Percentiles rank a stretch among this genome's conserved stretches.
Evolutionary conservation across 2,797 vertebrate species (phyloP).

Genomic region (Enteromius argenteus): DNA sequence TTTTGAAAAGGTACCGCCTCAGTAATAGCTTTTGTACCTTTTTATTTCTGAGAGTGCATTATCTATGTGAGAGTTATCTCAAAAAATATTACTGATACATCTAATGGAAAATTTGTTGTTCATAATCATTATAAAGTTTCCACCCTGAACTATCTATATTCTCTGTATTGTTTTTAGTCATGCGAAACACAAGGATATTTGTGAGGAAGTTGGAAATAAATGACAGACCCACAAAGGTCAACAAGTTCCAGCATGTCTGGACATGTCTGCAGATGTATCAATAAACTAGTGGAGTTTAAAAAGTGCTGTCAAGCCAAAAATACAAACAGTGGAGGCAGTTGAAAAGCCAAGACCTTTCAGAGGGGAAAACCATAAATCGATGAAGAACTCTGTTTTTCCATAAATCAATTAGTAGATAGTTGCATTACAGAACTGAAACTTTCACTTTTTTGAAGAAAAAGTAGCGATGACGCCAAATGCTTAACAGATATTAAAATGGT

Average conservation of each 20-base stretch:
- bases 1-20: no score
- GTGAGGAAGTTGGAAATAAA: slow-evolving; percentile 17
- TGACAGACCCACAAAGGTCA: slow-evolving; percentile 2
- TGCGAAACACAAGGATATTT: slow-evolving; percentile 4
- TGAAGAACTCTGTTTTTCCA: background rate
- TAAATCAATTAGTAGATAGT: background rate
- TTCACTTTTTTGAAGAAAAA: background rate
- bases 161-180: slow-evolving; percentile 17
- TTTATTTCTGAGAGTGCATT: no score
- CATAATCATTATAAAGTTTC: background rate
- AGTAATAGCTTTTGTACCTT: no score
- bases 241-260: slow-evolving; percentile 51
- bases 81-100: background rate
- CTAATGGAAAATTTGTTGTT: background rate
- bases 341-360: slow-evolving; percentile 16
- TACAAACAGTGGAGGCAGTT: slow-evolving; percentile 36
- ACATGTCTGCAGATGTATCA: slow-evolving; percentile 38
- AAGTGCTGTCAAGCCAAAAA: slow-evolving; percentile 11
- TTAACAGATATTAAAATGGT: background rate
- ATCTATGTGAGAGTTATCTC: background rate
- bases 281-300: slow-evolving; percentile 26
- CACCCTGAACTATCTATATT: background rate
- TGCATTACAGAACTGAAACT: background rate
- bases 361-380: slow-evolving; percentile 17
- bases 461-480: background rate